Conservation (phyloP, 2,888 invertebrate species). For the Microctonus hyperodae region DNA sequence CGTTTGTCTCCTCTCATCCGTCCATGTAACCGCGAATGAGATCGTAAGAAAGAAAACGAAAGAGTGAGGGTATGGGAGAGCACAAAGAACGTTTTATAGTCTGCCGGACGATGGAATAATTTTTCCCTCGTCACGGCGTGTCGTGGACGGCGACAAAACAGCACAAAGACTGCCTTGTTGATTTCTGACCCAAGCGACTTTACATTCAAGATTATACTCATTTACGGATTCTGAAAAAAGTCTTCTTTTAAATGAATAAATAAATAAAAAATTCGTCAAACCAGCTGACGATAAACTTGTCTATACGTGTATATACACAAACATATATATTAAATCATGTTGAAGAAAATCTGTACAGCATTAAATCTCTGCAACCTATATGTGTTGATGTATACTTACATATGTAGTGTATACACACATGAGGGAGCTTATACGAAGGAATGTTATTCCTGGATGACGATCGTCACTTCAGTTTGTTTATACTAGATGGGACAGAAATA, state of each 20-base stretch:
- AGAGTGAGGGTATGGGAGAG: slow-evolving; percentile 31
- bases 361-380: no score
- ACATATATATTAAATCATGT: not conserved
- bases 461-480: slow-evolving; percentile 61
- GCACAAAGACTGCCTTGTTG: slow-evolving; percentile 60
- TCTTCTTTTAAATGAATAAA: slow-evolving; percentile 8
- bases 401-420: no score
- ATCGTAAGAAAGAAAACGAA: not conserved
- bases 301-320: not conserved
- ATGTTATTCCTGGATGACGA: slow-evolving; percentile 59
- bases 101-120: slow-evolving; percentile 50
- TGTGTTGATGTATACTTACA: no score
- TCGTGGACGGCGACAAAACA: slow-evolving; percentile 59
- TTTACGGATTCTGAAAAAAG: slow-evolving; percentile 21
- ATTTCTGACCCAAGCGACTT: slow-evolving; percentile 44
- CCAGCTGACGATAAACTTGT: slow-evolving; percentile 16
- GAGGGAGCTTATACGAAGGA: slow-evolving; percentile 30
- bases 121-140: slow-evolving; percentile 52
- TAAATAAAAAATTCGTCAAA: slow-evolving; percentile 16
- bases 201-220: slow-evolving; percentile 27
- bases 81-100: slow-evolving; percentile 62
- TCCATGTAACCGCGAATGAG: not conserved
- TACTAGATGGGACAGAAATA: slow-evolving; percentile 60
- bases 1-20: slow-evolving; percentile 53
- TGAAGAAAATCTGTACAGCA: not conserved